Percentiles rank a stretch among this genome's conserved stretches.
Conservation (phyloP, 2,797 vertebrate genomes). For the Gambelia wislizenii region DNA sequence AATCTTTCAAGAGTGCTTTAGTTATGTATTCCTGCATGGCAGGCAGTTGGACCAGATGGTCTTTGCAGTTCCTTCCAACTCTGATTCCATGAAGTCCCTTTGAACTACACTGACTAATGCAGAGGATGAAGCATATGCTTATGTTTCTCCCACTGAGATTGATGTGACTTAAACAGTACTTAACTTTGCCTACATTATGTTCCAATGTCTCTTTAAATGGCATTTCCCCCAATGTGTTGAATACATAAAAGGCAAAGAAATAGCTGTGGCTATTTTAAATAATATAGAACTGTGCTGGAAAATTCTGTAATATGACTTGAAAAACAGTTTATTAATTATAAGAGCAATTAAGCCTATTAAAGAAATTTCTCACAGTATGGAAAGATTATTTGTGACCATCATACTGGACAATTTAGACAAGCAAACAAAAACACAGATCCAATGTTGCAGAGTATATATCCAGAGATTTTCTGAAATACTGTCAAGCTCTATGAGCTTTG, state of each 20-base stretch:
- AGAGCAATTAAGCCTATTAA: neutral
- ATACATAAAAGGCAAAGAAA: neutral
- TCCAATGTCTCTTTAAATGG: neutral
- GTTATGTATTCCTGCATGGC: no score
- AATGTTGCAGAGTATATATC: neutral
- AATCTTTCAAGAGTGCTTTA: no score
- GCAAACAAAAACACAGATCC: neutral
- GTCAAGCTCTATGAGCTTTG: neutral
- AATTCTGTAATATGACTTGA: neutral
- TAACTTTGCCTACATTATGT: neutral
- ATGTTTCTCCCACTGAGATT: neutral
- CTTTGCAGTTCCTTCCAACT: no score
- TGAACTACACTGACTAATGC: no score
- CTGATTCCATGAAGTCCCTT: no score
- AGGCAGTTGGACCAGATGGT: no score
- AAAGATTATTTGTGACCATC: neutral
- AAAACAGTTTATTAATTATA: neutral
- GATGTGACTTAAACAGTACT: neutral
- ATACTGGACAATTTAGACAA: conserved; percentile 17
- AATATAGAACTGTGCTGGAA: neutral
- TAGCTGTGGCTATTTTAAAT: neutral
- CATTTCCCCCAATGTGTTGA: neutral
- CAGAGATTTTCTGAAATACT: neutral
- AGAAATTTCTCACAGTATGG: neutral
- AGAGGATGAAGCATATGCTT: neutral